Conservation (phyloP, 2,113 vertebrate species). For the Nematolebias whitei region DNA sequence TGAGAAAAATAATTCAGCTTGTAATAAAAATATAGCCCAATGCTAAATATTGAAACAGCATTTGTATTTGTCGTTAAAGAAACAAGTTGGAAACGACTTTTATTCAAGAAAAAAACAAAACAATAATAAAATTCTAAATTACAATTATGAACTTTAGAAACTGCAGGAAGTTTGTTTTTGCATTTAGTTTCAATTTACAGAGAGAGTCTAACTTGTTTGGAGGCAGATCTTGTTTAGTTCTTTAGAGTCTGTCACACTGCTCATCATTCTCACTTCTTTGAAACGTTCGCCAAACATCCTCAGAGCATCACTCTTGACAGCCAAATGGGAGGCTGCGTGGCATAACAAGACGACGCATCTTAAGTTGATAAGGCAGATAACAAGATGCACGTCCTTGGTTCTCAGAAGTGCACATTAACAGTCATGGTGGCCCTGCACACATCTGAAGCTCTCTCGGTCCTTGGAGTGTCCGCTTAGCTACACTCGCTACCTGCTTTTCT, state of each 20-base stretch:
- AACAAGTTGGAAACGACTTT: background rate
- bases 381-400: slow-evolving; percentile 67
- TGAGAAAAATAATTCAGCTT: too few species aligned
- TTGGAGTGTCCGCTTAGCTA: slow-evolving; percentile 62
- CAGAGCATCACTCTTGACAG: slow-evolving; percentile 50
- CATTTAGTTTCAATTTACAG: slow-evolving; percentile 33
- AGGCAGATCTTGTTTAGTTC: slow-evolving; percentile 14
- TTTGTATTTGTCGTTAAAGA: too few species aligned
- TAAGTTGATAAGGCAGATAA: slow-evolving; percentile 64
- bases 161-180: background rate
- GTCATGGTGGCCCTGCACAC: slow-evolving; percentile 47
- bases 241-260: slow-evolving; percentile 37
- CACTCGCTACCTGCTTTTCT: slow-evolving; percentile 61
- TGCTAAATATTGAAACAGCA: too few species aligned
- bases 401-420: slow-evolving; percentile 55
- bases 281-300: slow-evolving; percentile 53
- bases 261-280: slow-evolving; percentile 45
- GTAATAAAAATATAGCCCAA: too few species aligned
- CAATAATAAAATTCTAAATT: too few species aligned
- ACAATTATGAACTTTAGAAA: slow-evolving; percentile 13
- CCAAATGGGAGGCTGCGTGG: slow-evolving; percentile 58
- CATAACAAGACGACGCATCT: slow-evolving; percentile 54
- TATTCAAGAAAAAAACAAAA: too few species aligned
- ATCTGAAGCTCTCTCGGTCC: slow-evolving; percentile 66
- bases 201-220: slow-evolving; percentile 27